Percentiles rank a stretch among this genome's conserved stretches.
phyloP scores from a whole-genome alignment of 2,113 vertebrate genomes.

The Puma concolor region DNA sequence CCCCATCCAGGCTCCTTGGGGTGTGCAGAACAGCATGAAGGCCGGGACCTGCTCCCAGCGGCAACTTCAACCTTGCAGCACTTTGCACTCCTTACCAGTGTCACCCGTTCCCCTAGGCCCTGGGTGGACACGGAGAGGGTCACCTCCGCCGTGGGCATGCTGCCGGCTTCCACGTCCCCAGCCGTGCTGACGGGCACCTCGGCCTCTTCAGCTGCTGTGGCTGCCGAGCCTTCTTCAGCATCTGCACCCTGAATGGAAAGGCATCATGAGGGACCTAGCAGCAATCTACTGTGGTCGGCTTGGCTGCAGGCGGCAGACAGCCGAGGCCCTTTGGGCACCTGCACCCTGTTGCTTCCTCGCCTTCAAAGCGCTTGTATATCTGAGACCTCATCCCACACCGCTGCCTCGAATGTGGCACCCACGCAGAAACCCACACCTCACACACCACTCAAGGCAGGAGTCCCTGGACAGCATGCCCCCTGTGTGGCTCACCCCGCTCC shows the following conservation, averaged over 20 bases:
- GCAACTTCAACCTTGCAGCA: background rate
- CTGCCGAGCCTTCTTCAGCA: background rate
- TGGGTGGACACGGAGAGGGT: background rate
- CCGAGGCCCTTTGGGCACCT: accelerated
- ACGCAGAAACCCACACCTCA: background rate
- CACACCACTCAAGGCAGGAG: background rate
- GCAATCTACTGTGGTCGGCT: accelerated
- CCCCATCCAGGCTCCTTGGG: background rate
- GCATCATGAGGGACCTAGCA: accelerated
- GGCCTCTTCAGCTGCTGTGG: background rate
- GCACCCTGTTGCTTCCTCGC: background rate
- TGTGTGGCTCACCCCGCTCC: accelerated
- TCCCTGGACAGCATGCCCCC: too few relatives aligned
- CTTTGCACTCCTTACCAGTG: constrained; percentile 43
- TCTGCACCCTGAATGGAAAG: constrained; percentile 51
- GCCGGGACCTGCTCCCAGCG: background rate
- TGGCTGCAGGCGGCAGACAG: background rate
- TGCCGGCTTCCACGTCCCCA: background rate
- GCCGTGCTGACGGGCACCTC: background rate
- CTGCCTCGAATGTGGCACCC: background rate
- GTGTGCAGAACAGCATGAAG: background rate
- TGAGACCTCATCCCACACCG: too few relatives aligned
- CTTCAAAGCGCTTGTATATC: background rate
- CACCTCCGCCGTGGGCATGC: accelerated
- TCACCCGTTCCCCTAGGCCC: background rate